Base-by-base conservation (phyloP, 2,888 invertebrate genomes). In the Oscheius sp. region DNA sequence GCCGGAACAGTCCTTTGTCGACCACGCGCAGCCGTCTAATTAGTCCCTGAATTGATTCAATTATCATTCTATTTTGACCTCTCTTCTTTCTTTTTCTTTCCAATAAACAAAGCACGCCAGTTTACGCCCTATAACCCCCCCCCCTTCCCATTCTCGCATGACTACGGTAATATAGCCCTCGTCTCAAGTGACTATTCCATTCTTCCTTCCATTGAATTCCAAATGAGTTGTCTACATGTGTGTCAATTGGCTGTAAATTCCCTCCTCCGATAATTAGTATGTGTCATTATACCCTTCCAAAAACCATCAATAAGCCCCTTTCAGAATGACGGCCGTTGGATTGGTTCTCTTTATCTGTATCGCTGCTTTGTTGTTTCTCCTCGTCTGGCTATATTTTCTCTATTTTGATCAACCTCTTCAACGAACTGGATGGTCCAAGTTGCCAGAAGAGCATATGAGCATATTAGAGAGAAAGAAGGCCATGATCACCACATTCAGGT, bases 371-470 rank as follows among this genome's bases (percentile, higher is more conserved):
- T 44, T 59, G 8, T 44, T 59, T 20, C 44, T 59, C 9, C n/a
- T 59, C n/a, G 30, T 59, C 17, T 59, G 59, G 59, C 41, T 59
- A 12, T 59, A 59, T 20, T 59, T 59, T 26, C 28, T 26, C 26
- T 59, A 44, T 26, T 59, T 44, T n/a, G 44, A 59, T 32, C 14
- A 17, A 14, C 41, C 59, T 2, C 33, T 9, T 26, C 17, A 28
- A 14, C 38, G 30, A 3, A 28, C 59, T 20, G 59, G 59, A 1
- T 59, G 59, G 59, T 59, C 59, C 4, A 59, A 59, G 26, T 9
- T 59, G n/a, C 59, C 59, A 3, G 59, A 59, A 28, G 59, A 59
- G 20, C 59, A 59, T 9, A 44, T 59, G n/a, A 44, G 59, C 3
- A 28, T 51, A 12, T 32, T 30, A 28, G n/a, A 14, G 12, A 32